These are phyloP conservation scores for Drymonia ruficornis DNA, from an alignment of 2,888 invertebrate species.

Conservation along the genomic window DNA sequence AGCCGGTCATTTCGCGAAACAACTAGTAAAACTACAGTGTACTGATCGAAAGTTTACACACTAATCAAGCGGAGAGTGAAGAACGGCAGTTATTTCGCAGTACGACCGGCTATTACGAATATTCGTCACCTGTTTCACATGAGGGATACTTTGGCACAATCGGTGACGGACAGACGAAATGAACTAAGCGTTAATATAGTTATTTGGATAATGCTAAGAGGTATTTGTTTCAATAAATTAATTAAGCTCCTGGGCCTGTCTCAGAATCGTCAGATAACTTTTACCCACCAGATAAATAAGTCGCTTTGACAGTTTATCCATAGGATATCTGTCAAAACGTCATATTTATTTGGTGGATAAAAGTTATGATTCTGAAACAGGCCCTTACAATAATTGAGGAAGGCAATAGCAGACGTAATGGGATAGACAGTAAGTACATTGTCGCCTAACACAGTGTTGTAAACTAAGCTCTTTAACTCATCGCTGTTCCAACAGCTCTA, in stretches of 20 bases:
- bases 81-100: background rate
- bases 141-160: conserved; percentile 61
- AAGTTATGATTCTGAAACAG: too few species aligned
- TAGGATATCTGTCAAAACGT: too few species aligned
- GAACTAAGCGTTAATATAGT: conserved; percentile 26
- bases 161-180: conserved; percentile 55
- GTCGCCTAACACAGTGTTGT: background rate
- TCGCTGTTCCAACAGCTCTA: too few species aligned
- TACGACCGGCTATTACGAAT: conserved; percentile 27
- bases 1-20: conserved; percentile 18
- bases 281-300: too few species aligned
- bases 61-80: background rate
- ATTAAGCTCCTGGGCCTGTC: too few species aligned
- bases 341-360: too few species aligned
- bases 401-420: background rate
- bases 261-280: too few species aligned
- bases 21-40: background rate
- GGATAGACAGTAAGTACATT: conserved; percentile 20
- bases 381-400: conserved; percentile 17
- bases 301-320: too few species aligned
- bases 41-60: background rate
- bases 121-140: conserved; percentile 30
- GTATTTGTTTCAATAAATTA: conserved; percentile 22
- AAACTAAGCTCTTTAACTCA: too few species aligned
- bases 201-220: conserved; percentile 24